Percentiles rank a stretch among this genome's conserved stretches.
Conservation (phyloP, 2,888 invertebrate species). For the Dascillus cervinus region DNA sequence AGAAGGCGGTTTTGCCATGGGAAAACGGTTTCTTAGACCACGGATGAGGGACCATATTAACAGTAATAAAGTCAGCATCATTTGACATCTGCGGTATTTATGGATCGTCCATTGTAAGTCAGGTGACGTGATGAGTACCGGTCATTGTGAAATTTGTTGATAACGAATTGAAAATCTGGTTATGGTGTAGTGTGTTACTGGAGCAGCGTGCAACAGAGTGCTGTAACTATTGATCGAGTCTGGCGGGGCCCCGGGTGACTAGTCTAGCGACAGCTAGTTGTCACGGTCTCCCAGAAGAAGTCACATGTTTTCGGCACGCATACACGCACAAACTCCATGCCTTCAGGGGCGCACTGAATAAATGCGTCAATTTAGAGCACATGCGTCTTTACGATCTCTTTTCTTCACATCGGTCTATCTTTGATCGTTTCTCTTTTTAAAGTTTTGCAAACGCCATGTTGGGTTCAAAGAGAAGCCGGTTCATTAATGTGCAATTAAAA, state of each 20-base stretch:
- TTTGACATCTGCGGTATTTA: conserved; percentile 11
- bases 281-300: conserved; percentile 12
- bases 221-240: conserved; percentile 22
- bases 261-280: conserved; percentile 16
- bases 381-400: conserved; percentile 13
- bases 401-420: too few species aligned
- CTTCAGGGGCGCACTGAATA: conserved; percentile 8
- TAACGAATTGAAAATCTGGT: conserved; percentile 1
- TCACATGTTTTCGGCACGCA: conserved; percentile 15
- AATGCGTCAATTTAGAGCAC: conserved; percentile 12
- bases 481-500: too few species aligned
- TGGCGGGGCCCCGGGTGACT: conserved; percentile 12
- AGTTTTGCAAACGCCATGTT: too few species aligned
- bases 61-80: conserved; percentile 56
- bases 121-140: conserved; percentile 6
- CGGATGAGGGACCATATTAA: conserved; percentile 57
- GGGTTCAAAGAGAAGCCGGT: too few species aligned
- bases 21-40: conserved; percentile 41
- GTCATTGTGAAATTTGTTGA: too few species aligned
- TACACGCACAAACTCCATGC: conserved; percentile 16
- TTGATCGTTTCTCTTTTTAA: too few species aligned
- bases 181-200: conserved; percentile 18
- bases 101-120: conserved; percentile 12
- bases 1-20: conserved; percentile 1
- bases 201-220: conserved; percentile 23